Conservation (phyloP, 2,888 invertebrate species). For the Atherix ibis region DNA sequence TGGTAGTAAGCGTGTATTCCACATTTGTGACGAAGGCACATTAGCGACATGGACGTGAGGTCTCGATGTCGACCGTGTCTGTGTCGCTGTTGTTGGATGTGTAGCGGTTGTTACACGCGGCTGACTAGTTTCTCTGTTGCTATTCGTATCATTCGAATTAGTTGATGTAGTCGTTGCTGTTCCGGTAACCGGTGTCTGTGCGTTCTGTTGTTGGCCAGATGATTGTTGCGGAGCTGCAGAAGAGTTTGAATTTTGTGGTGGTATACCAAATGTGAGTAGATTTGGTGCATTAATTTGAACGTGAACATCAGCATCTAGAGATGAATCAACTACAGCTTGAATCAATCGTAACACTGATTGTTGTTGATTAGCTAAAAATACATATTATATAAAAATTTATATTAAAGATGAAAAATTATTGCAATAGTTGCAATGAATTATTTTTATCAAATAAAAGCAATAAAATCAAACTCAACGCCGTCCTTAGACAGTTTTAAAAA, state of each 20-base stretch:
- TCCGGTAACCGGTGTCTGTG: constrained; percentile 9
- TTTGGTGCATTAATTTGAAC: constrained; percentile 29
- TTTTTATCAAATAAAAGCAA: not conserved
- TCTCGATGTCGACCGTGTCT: constrained; percentile 50
- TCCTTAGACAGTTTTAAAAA: no score
- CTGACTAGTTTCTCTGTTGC: constrained; percentile 12
- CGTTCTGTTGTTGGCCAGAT: constrained; percentile 42
- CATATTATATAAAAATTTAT: no score
- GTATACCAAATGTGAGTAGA: constrained; percentile 25
- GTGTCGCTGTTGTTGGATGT: constrained; percentile 53
- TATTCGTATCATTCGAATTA: not conserved
- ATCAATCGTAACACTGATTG: constrained; percentile 27
- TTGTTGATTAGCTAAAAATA: constrained; percentile 24
- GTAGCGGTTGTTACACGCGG: constrained; percentile 46
- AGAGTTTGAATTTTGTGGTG: constrained; percentile 35
- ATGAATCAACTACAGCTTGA: constrained; percentile 28
- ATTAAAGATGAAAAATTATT: no score
- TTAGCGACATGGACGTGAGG: constrained; percentile 50
- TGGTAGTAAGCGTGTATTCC: constrained; percentile 29
- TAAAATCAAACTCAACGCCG: not conserved
- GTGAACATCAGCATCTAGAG: constrained; percentile 27
- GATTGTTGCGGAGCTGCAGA: constrained; percentile 42
- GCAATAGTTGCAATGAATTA: no score
- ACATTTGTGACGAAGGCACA: constrained; percentile 34
- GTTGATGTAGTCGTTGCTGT: constrained; percentile 5